Evolutionary conservation across 2,113 vertebrate species (phyloP), one percentile per base, ranked within the genome.

Genomic region (Sula dactylatra): DNA sequence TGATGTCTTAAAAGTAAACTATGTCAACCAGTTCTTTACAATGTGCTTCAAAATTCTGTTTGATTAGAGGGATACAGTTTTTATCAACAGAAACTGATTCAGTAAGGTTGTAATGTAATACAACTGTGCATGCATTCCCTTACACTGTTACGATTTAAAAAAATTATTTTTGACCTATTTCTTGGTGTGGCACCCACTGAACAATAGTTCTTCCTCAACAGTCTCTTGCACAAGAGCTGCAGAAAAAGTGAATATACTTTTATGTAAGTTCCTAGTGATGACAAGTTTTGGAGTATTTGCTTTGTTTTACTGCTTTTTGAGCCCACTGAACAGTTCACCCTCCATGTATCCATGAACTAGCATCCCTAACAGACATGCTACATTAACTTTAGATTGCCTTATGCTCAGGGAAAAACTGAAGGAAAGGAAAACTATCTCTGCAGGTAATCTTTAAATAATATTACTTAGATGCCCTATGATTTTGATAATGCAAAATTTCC

Each of bases 361-460:
- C 32, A 88, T 12, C n/a, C n/a, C 45, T 59, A 55, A 54, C 6
- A 79, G 73, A 79, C 34, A 50, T 13, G 32, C n/a, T 93, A 42
- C 29, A 58, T 58, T 67, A 82, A 77, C 55, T 73, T 86, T 71
- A 71, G 54, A 78, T 18, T 20, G 71, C 24, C 7, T 4, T 69
- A 34, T 6, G 14, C 38, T 58, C 31, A 81, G 67, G 44, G 22
- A 18, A 80, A 82, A 88, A 70, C 1, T 7, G 6, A 72, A 66
- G 10, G 27, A 82, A 72, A 82, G 42, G 19, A 73, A 86, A 90
- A 90, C 7, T 80, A 10, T 7, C 27, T 32, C 49, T 56, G n/a
- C 12, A 80, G 40, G 13, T n/a, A 90, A 73, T 55, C 32, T 86
- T 77, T 55, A 86, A 91, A 58, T 69, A 82, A 59, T 38, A 92